These are phyloP conservation scores for Microtus ochrogaster DNA, from an alignment of 2,113 vertebrate genomes.

Conservation along the genomic window DNA sequence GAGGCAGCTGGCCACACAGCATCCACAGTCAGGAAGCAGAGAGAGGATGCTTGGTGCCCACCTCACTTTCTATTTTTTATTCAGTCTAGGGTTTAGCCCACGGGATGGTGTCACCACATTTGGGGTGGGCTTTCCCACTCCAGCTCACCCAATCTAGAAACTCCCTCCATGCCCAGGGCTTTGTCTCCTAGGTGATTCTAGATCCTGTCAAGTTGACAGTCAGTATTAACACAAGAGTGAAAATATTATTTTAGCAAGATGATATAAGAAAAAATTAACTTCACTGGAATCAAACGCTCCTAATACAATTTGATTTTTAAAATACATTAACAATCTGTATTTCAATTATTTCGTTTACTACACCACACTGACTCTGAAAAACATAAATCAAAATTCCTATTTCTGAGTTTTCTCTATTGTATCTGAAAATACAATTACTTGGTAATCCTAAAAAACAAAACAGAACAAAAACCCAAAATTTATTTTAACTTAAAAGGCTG, in stretches of 20 bases:
- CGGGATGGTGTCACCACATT: not conserved
- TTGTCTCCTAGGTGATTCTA: not conserved
- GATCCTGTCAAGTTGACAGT: not conserved
- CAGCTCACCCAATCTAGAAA: not conserved
- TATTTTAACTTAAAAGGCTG: not conserved
- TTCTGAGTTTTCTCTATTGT: not conserved
- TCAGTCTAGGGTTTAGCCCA: not conserved
- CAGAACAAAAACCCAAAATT: not conserved
- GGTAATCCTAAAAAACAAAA: not conserved
- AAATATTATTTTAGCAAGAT: not conserved
- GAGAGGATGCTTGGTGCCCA: rapidly evolving
- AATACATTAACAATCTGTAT: not conserved
- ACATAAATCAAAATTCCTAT: not conserved
- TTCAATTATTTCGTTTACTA: not conserved
- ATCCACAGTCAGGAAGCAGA: not conserved
- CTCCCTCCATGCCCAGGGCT: not conserved
- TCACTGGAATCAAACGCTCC: not conserved
- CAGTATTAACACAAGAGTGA: not conserved
- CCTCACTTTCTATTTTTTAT: no score
- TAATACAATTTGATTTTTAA: not conserved
- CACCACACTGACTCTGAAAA: not conserved
- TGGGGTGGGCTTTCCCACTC: not conserved
- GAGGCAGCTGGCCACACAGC: not conserved
- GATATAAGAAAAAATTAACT: not conserved
- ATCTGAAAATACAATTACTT: not conserved